Evolutionary conservation across 37 sponge, comb jelly and placozoan genomes (phyloP).

Genomic region (Spongilla lacustris): DNA sequence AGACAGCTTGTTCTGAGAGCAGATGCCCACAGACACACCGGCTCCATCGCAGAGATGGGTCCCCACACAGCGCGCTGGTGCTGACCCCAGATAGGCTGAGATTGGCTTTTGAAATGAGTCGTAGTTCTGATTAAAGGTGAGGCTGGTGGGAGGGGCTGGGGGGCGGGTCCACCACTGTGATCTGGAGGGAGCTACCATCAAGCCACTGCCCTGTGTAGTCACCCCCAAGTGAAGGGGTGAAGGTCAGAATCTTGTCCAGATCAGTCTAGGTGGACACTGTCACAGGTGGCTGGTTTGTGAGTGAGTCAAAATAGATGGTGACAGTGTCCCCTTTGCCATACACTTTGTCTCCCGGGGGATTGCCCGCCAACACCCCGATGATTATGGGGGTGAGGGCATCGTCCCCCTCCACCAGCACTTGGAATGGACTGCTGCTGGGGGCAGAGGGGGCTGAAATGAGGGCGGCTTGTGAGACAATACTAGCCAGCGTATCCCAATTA

Average conservation of each 20-base stretch:
- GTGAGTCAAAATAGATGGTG: slow-evolving; percentile 64
- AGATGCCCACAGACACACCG: slow-evolving; percentile 68
- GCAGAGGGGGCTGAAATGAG: too few species aligned
- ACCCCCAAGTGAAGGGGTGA: slow-evolving; percentile 66
- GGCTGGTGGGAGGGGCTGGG: slow-evolving; percentile 21
- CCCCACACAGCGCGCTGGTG: slow-evolving; percentile 79
- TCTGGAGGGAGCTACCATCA: slow-evolving; percentile 33
- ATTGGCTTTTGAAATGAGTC: slow-evolving; percentile 26
- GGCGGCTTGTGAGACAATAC: slow-evolving; percentile 28
- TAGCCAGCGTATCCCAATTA: slow-evolving; percentile 53
- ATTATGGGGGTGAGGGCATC: slow-evolving; percentile 70
- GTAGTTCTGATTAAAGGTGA: slow-evolving; percentile 72
- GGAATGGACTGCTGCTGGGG: not conserved
- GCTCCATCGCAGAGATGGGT: not conserved
- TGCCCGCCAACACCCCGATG: slow-evolving; percentile 49
- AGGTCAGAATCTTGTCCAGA: slow-evolving; percentile 72
- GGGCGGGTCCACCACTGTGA: slow-evolving; percentile 59
- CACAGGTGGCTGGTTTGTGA: slow-evolving; percentile 73
- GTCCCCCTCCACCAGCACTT: slow-evolving; percentile 10
- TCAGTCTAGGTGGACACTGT: slow-evolving; percentile 52
- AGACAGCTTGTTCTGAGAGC: slow-evolving; percentile 50
- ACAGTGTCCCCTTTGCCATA: slow-evolving; percentile 74
- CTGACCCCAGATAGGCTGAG: slow-evolving; percentile 9
- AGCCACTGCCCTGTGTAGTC: slow-evolving; percentile 80
- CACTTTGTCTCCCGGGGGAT: slow-evolving; percentile 56